Evolutionary conservation across 2,888 invertebrate species (phyloP).

Genomic region (Tribolium freemani): DNA sequence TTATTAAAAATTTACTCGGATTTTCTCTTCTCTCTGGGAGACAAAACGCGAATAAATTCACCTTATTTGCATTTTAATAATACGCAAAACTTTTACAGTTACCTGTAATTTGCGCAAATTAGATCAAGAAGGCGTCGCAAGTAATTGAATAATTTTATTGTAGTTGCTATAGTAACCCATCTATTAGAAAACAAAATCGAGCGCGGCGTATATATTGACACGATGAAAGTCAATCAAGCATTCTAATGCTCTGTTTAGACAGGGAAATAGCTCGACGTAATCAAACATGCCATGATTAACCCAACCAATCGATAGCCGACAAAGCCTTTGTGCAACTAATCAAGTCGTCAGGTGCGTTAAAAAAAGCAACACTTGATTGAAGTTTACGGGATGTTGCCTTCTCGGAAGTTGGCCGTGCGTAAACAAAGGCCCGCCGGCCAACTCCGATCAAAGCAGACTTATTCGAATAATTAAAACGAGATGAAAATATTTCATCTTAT

Average conservation of each 20-base stretch:
- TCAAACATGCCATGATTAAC: slow-evolving; percentile 32
- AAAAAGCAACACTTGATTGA: neutral
- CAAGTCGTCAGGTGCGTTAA: slow-evolving; percentile 7
- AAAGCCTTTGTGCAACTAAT: slow-evolving; percentile 25
- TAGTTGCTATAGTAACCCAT: neutral
- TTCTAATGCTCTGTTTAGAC: neutral
- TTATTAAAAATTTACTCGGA: too few species aligned
- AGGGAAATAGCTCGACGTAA: slow-evolving; percentile 5
- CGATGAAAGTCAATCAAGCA: neutral
- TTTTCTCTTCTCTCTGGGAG: neutral
- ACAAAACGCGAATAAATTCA: neutral
- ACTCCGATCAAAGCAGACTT: neutral
- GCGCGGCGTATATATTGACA: too few species aligned
- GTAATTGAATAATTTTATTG: neutral
- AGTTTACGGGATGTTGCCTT: neutral
- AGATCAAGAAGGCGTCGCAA: neutral
- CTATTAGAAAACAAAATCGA: neutral
- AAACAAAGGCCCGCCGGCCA: neutral
- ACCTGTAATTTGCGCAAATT: neutral
- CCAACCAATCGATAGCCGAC: slow-evolving; percentile 28
- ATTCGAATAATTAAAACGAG: neutral
- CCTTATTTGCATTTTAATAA: neutral
- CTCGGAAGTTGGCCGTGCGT: neutral
- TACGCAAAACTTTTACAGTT: neutral
- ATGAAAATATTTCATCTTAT: neutral